A percentile compares a stretch with the other conserved stretches of the same genome.
Evolutionary conservation across 1,140 invertebrate genomes (phyloP).

Genomic region (Euura lappo): DNA sequence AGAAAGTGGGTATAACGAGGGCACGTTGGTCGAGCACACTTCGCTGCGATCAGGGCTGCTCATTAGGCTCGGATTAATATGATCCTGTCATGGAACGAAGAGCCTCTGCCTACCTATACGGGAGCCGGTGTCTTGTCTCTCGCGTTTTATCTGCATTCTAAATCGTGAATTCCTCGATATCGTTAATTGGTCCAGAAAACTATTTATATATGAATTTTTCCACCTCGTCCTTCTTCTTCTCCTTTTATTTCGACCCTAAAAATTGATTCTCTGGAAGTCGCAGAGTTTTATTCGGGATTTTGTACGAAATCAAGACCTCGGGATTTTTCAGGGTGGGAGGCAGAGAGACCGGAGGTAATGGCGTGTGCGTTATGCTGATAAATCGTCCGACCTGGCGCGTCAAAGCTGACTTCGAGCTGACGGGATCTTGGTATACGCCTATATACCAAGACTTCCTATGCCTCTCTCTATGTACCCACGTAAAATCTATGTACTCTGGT

Average conservation of each 20-base stretch:
- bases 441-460: not conserved
- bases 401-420: conserved; percentile 43
- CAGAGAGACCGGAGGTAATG: conserved; percentile 46
- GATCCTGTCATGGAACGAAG: conserved; percentile 41
- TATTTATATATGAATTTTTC: not conserved
- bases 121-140: conserved; percentile 25
- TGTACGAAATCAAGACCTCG: conserved; percentile 38
- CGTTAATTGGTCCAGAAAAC: too few species aligned
- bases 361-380: conserved; percentile 52
- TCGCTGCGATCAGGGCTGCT: conserved; percentile 41
- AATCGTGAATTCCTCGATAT: not conserved
- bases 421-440: conserved; percentile 22
- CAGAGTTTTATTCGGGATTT: conserved; percentile 10
- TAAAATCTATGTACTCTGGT: not conserved
- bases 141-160: not conserved
- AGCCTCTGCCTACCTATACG: conserved; percentile 40
- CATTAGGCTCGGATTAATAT: conserved; percentile 58
- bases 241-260: not conserved
- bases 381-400: conserved; percentile 39
- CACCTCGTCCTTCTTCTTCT: not conserved
- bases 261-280: conserved; percentile 4
- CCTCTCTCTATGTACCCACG: not conserved
- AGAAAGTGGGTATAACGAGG: conserved; percentile 44
- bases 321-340: conserved; percentile 21
- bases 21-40: conserved; percentile 35